Evolutionary conservation across 2,113 vertebrate species (phyloP).

Genomic region (Vimba vimba): DNA sequence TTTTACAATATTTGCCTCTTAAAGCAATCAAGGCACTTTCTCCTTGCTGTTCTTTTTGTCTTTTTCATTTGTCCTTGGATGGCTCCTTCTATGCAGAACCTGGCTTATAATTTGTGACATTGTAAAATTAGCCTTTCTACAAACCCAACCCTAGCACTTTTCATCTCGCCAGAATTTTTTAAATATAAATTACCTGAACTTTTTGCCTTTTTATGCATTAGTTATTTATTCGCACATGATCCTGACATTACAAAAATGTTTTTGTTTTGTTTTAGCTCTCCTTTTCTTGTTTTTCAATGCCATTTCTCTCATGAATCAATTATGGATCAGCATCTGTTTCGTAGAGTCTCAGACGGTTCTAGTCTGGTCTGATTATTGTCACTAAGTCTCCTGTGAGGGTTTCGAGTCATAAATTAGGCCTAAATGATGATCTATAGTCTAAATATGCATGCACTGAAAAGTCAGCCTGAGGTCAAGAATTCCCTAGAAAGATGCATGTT

Average conservation of each 20-base stretch:
- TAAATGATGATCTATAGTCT: background rate
- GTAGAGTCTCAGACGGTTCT: background rate
- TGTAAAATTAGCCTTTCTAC: conserved; percentile 46
- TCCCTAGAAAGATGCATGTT: background rate
- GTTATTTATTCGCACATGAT: conserved; percentile 57
- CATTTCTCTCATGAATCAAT: conserved; percentile 55
- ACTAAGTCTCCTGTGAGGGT: background rate
- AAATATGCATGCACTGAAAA: background rate
- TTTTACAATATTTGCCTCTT: background rate
- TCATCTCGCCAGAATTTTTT: conserved; percentile 40
- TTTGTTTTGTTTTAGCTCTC: conserved; percentile 57
- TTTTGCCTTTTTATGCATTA: conserved; percentile 50
- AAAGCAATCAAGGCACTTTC: conserved; percentile 22
- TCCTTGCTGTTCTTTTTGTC: conserved; percentile 23
- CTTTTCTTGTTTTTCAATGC: conserved; percentile 42
- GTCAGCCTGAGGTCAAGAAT: background rate
- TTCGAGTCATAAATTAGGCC: background rate
- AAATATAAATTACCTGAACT: conserved; percentile 37
- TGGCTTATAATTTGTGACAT: conserved; percentile 33
- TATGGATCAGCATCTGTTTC: conserved; percentile 52
- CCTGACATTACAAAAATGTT: conserved; percentile 13
- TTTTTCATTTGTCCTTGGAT: conserved; percentile 28
- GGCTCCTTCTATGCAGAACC: background rate
- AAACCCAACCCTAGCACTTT: conserved; percentile 24
- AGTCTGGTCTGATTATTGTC: conserved; percentile 18